phyloP scores from a whole-genome alignment of 2,797 vertebrate species.

The Enteromius afrohamiltoni region DNA sequence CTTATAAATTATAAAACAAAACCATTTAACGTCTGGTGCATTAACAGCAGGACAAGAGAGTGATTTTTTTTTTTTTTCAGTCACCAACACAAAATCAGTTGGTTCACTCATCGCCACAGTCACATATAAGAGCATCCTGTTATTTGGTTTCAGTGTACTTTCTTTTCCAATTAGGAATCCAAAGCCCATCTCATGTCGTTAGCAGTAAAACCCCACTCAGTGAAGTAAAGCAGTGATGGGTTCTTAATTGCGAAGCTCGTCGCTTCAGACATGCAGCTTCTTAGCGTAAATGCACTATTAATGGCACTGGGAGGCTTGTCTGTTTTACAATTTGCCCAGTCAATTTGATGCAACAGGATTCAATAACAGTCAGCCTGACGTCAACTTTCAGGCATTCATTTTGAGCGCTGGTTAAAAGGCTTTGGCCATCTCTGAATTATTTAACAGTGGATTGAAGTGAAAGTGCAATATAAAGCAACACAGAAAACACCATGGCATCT shows the following conservation, averaged over 20 bases:
- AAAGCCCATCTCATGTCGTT: conserved; percentile 61
- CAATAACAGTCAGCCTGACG: conserved; percentile 61
- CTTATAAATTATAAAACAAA: background rate
- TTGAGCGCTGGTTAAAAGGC: conserved; percentile 65
- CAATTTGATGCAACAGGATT: conserved; percentile 66
- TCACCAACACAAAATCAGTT: conserved; percentile 13
- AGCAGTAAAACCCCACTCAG: conserved; percentile 53
- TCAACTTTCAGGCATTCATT: conserved; percentile 59
- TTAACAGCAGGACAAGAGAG: background rate
- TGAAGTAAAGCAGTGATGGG: conserved; percentile 58
- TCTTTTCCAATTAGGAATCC: conserved; percentile 61
- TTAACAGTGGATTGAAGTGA: conserved; percentile 54
- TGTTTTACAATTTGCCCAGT: conserved; percentile 62
- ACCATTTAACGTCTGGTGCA: background rate
- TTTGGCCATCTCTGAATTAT: conserved; percentile 64
- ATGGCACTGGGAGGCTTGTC: conserved; percentile 59
- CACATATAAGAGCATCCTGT: conserved; percentile 51
- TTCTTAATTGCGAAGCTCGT: conserved; percentile 56
- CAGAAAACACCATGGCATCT: conserved; percentile 3
- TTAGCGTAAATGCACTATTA: conserved; percentile 66
- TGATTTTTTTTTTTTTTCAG: background rate
- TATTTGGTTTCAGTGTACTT: conserved; percentile 56
- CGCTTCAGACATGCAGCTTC: conserved; percentile 57
- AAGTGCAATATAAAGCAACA: conserved; percentile 22
- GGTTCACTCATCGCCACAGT: conserved; percentile 32